Evolutionary conservation across 2,797 vertebrate species (phyloP), one percentile per base, ranked within the genome.

Genomic region (Hoplostethus atlanticus): DNA sequence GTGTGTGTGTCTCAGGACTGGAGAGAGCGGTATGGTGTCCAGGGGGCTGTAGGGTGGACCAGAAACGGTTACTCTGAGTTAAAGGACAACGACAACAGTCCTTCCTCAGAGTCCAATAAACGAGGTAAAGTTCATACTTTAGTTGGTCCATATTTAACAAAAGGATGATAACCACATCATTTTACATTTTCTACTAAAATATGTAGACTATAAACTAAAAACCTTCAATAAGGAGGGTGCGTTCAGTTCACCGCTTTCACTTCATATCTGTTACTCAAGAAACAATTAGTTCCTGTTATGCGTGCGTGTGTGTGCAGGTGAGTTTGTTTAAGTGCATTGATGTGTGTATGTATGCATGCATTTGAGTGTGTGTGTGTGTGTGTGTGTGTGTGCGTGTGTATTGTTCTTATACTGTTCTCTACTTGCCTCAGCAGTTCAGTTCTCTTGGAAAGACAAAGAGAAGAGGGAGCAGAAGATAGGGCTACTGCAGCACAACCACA

Each of bases 401-500:
- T 21, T 34, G 3, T 55, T n/a, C 31, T 13, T 60, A 13, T 53
- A 68, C 30, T 70, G 12, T 40, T 78, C 25, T 76, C 36, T 65
- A 6, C 65, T 28, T 48, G 76, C 50, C 73, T 64, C 77, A 94
- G 88, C 86, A 40, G 73, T 91, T 3, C 94, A 93, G 62, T 95
- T 94, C 51, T 93, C 91, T 2, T 91, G 95, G 46, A 85, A 91
- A 70, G 93, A 94, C 17, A 90, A 91, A 69, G 93, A 95, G 64
- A 91, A 91, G 0, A 71, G 87, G 0, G 86, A 91, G 42, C 84
- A 91, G 55, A 93, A 91, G 76, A 92, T 94, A 77, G 89, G 95
- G 71, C 94, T 97, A 62, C 94, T 99, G 36, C 95, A 95, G 58
- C 95, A 96, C 63, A 90, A 95, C 84, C 96, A 95, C 82, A 96